Conservation (phyloP, 2,888 invertebrate genomes). For the Sabatieria punctata region DNA sequence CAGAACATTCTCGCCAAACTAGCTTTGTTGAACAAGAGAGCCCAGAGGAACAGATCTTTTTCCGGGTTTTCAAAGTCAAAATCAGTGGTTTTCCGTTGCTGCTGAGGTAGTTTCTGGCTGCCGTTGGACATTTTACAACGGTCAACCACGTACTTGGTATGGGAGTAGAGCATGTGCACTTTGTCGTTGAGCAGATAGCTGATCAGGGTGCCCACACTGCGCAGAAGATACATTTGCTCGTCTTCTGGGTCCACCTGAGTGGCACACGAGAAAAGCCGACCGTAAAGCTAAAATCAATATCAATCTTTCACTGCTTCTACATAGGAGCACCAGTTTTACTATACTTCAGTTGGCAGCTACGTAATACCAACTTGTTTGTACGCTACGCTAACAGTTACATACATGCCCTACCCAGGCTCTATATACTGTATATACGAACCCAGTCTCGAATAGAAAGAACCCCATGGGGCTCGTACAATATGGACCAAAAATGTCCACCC, state of each 20-base stretch:
- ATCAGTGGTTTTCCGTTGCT: neutral
- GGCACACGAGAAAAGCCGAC: neutral
- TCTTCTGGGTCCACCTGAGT: conserved; percentile 9
- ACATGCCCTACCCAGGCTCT: too few species aligned
- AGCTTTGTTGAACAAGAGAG: conserved; percentile 30
- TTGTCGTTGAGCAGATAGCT: conserved; percentile 27
- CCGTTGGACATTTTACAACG: neutral
- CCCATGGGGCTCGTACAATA: too few species aligned
- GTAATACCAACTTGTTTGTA: too few species aligned
- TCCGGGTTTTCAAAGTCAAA: conserved; percentile 14
- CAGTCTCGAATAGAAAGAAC: too few species aligned
- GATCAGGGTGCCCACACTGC: conserved; percentile 23
- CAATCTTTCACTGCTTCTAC: too few species aligned
- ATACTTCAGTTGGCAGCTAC: too few species aligned
- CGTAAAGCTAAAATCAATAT: conserved; percentile 3
- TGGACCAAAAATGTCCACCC: too few species aligned
- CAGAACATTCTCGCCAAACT: conserved; percentile 32
- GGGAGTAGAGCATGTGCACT: conserved; percentile 22
- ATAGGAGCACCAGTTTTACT: too few species aligned
- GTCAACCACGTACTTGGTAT: conserved; percentile 11
- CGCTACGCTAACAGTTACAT: too few species aligned
- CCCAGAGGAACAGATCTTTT: conserved; percentile 33
- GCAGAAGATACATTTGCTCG: conserved; percentile 19
- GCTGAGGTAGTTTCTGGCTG: neutral
- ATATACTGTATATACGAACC: too few species aligned